Evolutionary conservation across 1,140 invertebrate genomes (phyloP), one percentile per base, ranked within the genome.

Genomic region (Trichoplusia ni): DNA sequence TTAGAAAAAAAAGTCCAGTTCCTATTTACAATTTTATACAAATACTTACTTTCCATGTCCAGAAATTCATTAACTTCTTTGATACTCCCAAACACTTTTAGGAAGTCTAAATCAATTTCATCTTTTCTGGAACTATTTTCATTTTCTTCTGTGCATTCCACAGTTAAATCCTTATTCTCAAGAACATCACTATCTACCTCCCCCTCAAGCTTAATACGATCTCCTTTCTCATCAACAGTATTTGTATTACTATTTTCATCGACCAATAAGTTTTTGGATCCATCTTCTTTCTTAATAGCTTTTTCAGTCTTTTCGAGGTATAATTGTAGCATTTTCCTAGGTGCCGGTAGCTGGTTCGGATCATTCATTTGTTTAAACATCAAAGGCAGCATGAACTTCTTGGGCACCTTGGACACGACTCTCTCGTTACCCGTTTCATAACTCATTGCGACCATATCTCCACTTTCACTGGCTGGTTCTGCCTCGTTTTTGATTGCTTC

Each of bases 21-120:
- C 33, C 2, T n/a, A 40, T 23, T 31, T 7, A 58, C 8, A 60
- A 49, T 37, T 16, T 4, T 46, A 18, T 16, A 37, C 2, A 4
- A 29, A 51, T 25, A 84, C 84, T 89, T 35, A 89, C 86, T 49
- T 63, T 89, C 84, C 35, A 67, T 59, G 66, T 89, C 84, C 49
- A 89, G 67, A 1, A 85, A 11, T 18, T 83, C 78, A 16, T 87
- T 86, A 11, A 89, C 61, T 16, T 89, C 83, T 33, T 84, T 84
- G 0, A 76, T 81, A 33, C 23, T 83, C 2, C 84, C 84, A 29
- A 87, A 89, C 3, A 89, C 71, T 59, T 86, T 86, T 1, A 80
- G 31, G 38, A 71, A 84, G 40, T 84, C 75, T 0, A 71, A 23
- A 46, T 58, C 29, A 6, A 31, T 77, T 5, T 73, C 62, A 3